These are phyloP conservation scores for Dorcus hopei DNA, from an alignment of 2,888 invertebrate species.

Conservation along the genomic window DNA sequence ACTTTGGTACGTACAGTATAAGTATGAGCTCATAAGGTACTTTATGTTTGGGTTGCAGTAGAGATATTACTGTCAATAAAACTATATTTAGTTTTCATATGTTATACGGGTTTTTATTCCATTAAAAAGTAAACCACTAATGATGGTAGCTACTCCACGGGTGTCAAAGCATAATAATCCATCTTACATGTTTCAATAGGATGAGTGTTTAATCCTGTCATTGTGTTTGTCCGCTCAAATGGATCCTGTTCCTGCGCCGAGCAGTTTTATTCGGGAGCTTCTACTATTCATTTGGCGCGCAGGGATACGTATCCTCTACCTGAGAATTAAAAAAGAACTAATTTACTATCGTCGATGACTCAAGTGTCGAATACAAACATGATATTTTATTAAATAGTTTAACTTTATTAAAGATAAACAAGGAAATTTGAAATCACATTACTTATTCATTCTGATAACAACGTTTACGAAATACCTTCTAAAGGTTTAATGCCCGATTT, in stretches of 20 bases:
- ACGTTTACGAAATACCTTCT: too few relatives aligned
- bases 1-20: too few relatives aligned
- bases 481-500: too few relatives aligned
- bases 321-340: constrained; percentile 35
- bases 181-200: constrained; percentile 47
- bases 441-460: too few relatives aligned
- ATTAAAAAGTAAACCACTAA: constrained; percentile 35
- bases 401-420: constrained; percentile 24
- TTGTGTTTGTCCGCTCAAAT: constrained; percentile 33
- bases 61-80: constrained; percentile 10
- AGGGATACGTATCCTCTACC: constrained; percentile 23
- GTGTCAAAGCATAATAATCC: constrained; percentile 45
- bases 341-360: constrained; percentile 32
- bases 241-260: constrained; percentile 5
- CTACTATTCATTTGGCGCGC: constrained; percentile 24
- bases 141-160: constrained; percentile 34
- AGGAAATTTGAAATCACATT: background rate
- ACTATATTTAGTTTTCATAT: constrained; percentile 15
- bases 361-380: constrained; percentile 34
- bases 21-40: too few relatives aligned
- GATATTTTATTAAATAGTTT: constrained; percentile 24
- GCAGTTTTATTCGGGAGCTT: constrained; percentile 3
- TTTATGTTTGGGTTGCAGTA: background rate
- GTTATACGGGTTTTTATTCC: constrained; percentile 16
- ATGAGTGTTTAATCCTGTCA: constrained; percentile 49